Evolutionary conservation across 2,888 invertebrate genomes (phyloP).

Genomic region (Folsomia candida): DNA sequence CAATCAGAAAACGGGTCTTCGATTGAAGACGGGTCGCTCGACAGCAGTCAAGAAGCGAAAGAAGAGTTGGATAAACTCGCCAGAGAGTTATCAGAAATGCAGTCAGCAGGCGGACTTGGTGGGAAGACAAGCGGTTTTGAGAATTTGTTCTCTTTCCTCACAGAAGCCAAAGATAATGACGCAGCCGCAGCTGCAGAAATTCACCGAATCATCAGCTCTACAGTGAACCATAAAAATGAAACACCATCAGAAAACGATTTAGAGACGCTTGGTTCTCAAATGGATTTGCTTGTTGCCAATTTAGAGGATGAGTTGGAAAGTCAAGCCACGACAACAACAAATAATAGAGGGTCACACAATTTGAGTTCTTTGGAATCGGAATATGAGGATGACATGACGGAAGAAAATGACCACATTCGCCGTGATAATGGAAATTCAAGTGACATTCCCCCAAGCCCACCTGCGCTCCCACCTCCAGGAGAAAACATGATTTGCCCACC

Average conservation of each 20-base stretch:
- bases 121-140: conserved; percentile 62
- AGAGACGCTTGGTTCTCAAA: conserved; percentile 79
- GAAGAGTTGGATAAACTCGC: conserved; percentile 57
- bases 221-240: neutral
- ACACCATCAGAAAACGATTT: conserved; percentile 59
- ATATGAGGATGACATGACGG: conserved; percentile 49
- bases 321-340: conserved; percentile 53
- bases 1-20: neutral
- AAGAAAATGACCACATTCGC: conserved; percentile 67
- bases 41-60: conserved; percentile 56
- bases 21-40: neutral
- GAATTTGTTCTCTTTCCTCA: conserved; percentile 84
- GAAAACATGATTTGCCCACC: neutral
- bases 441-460: conserved; percentile 19
- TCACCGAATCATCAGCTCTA: neutral
- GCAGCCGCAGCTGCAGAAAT: neutral
- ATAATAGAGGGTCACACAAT: neutral
- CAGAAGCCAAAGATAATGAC: conserved; percentile 62
- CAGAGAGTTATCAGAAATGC: conserved; percentile 40
- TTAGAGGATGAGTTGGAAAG: conserved; percentile 66
- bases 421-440: conserved; percentile 4
- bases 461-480: neutral
- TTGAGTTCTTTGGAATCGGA: conserved; percentile 7
- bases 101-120: neutral
- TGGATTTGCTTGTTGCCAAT: conserved; percentile 78